A percentile compares a stretch with the other conserved stretches of the same genome.
Evolutionary conservation across 2,888 invertebrate genomes (phyloP).

Genomic region (Tipula confusa): DNA sequence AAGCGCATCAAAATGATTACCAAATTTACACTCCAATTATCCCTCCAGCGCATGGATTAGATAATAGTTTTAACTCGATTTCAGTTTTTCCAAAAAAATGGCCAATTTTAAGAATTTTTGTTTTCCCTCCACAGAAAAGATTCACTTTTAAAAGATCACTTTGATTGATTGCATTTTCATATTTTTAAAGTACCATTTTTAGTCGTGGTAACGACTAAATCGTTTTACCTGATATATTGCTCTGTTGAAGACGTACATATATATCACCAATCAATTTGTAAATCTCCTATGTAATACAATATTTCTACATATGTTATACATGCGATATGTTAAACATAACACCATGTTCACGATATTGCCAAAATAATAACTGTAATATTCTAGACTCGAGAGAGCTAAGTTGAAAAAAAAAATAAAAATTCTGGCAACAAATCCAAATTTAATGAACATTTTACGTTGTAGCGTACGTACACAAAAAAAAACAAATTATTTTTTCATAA

Average conservation of each 20-base stretch:
- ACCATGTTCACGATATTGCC: not conserved
- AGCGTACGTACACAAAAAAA: not conserved
- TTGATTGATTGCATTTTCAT: not conserved
- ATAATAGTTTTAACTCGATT: too few species aligned
- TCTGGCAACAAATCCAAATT: not conserved
- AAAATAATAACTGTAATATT: not conserved
- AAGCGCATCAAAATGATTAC: too few species aligned
- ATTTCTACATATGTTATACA: not conserved
- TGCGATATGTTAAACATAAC: not conserved
- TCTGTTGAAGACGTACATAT: not conserved
- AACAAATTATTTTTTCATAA: not conserved
- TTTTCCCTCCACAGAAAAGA: too few species aligned
- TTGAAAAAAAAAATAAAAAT: too few species aligned
- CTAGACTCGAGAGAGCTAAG: not conserved
- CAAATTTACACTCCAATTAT: too few species aligned
- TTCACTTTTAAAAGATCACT: not conserved
- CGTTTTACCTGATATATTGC: not conserved
- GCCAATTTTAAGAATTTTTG: too few species aligned
- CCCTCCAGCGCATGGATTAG: too few species aligned
- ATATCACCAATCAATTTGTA: not conserved
- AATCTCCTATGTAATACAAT: not conserved
- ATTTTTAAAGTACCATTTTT: not conserved
- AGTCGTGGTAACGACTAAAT: not conserved
- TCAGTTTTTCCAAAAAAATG: too few species aligned
- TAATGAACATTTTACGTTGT: conserved; percentile 13